Evolutionary conservation across 2,888 invertebrate genomes (phyloP).

Genomic region (Agrochola macilenta): DNA sequence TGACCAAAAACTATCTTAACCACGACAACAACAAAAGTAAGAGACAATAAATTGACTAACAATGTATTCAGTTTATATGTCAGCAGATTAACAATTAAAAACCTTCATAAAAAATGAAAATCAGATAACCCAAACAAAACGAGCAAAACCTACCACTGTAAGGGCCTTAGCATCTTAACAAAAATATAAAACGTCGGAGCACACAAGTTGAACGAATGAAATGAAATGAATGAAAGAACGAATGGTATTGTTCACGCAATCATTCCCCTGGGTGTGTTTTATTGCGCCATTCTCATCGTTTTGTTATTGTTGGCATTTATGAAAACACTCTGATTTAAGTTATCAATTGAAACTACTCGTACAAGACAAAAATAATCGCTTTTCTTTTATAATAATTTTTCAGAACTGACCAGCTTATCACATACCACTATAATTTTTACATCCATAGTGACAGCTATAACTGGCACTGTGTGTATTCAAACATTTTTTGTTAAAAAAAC

Average conservation of each 20-base stretch:
- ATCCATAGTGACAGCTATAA: background rate
- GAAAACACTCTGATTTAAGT: slow-evolving; percentile 47
- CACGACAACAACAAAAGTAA: background rate
- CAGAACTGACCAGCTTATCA: too few relatives aligned
- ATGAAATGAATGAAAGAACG: slow-evolving; percentile 70
- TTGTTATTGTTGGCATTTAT: slow-evolving; percentile 63
- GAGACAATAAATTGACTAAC: background rate
- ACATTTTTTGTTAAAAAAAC: background rate
- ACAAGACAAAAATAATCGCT: background rate
- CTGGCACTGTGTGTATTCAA: background rate
- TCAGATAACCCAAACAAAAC: slow-evolving; percentile 15
- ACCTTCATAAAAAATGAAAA: slow-evolving; percentile 12
- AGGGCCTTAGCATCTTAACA: slow-evolving; percentile 44
- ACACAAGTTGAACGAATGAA: slow-evolving; percentile 67
- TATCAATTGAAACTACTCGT: slow-evolving; percentile 44
- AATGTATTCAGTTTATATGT: slow-evolving; percentile 1
- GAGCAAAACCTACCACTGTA: slow-evolving; percentile 15
- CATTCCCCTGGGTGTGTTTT: slow-evolving; percentile 71
- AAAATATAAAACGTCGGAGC: slow-evolving; percentile 56
- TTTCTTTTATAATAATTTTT: background rate
- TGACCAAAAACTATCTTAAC: too few relatives aligned
- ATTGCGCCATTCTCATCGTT: slow-evolving; percentile 63
- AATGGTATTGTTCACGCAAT: slow-evolving; percentile 73
- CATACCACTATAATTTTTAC: background rate
- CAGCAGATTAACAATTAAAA: slow-evolving; percentile 5